phyloP scores from a whole-genome alignment of 2,113 vertebrate genomes.

The Oostethus manadensis region DNA sequence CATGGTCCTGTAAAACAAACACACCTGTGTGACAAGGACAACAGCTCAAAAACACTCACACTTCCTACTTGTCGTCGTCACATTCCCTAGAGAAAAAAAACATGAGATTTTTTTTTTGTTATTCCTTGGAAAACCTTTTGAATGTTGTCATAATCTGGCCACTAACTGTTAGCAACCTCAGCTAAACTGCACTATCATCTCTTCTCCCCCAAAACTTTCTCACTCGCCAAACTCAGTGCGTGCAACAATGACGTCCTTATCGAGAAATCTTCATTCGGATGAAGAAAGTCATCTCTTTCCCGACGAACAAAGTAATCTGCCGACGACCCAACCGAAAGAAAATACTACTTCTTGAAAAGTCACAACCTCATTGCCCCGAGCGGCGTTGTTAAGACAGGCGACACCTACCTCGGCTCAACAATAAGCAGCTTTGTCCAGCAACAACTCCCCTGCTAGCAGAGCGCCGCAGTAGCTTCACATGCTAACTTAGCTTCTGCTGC shows the following conservation, averaged over 20 bases:
- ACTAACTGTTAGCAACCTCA: no score
- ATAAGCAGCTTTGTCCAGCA: not conserved
- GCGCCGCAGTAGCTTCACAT: not conserved
- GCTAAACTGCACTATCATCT: no score
- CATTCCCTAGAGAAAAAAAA: not conserved
- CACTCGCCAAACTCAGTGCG: no score
- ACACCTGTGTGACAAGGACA: not conserved
- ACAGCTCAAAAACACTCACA: slow-evolving; percentile 1
- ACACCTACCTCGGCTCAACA: no score
- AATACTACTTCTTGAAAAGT: not conserved
- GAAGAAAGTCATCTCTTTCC: no score
- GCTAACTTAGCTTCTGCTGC: not conserved
- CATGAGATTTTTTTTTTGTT: not conserved
- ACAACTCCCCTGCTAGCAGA: not conserved
- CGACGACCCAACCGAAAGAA: no score
- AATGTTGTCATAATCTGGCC: no score
- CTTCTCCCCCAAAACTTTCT: no score
- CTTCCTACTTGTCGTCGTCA: not conserved
- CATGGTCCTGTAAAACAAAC: slow-evolving; percentile 4
- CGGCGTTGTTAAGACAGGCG: not conserved
- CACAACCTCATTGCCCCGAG: not conserved
- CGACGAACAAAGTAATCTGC: no score
- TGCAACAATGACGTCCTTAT: no score
- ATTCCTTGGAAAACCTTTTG: no score
- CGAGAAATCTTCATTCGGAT: no score